These are phyloP conservation scores for Fragum fragum DNA, from an alignment of 2,888 invertebrate genomes.

Conservation along the genomic window DNA sequence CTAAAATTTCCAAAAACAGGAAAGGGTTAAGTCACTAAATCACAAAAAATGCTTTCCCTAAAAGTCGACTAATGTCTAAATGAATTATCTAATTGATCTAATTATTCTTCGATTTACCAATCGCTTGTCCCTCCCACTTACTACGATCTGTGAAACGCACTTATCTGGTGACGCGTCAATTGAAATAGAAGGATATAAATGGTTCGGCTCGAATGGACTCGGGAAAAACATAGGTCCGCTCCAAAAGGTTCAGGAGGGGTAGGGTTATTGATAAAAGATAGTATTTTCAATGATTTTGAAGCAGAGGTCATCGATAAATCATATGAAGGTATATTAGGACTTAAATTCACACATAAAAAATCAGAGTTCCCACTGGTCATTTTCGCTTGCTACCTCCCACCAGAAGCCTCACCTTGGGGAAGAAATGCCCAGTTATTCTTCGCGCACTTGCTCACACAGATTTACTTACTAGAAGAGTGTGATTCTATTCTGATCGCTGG, in stretches of 20 bases:
- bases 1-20: too few relatives aligned
- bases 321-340: constrained; percentile 24
- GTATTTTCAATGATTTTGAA: constrained; percentile 20
- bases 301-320: constrained; percentile 39
- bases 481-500: background rate
- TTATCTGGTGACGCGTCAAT: constrained; percentile 13
- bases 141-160: constrained; percentile 51
- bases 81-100: too few relatives aligned
- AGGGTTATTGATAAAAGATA: constrained; percentile 29
- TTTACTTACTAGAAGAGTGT: background rate
- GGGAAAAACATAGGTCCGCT: constrained; percentile 34
- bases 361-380: background rate
- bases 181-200: constrained; percentile 24
- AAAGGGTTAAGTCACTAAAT: too few relatives aligned
- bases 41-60: too few relatives aligned
- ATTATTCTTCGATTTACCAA: too few relatives aligned
- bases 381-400: background rate
- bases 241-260: constrained; percentile 51
- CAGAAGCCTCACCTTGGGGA: background rate
- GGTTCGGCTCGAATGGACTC: constrained; percentile 39
- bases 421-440: background rate
- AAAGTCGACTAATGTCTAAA: too few relatives aligned
- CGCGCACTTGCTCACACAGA: background rate
- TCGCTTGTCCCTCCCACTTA: too few relatives aligned
- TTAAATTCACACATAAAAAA: constrained; percentile 16